Evolutionary conservation across 2,797 vertebrate species (phyloP), one percentile per base, ranked within the genome.

Genomic region (Gymnopithys bicolor): DNA sequence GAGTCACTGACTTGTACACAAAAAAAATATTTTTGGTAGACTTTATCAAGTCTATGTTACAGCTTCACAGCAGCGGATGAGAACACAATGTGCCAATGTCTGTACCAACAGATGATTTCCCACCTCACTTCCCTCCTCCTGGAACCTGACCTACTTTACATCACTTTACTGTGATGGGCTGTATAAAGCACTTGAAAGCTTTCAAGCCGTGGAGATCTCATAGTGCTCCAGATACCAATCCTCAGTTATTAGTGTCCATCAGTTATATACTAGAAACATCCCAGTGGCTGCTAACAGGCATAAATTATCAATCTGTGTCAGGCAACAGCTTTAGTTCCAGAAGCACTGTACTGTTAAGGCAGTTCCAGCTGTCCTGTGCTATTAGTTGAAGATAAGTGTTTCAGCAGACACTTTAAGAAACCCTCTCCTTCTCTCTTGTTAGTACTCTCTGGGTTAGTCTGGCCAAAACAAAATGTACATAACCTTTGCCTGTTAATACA

Each of bases 91-190:
- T 94, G 92, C 87, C 92, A 93, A 95, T 88, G 94, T 90, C 92
- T 97, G 85, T 52, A 92, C 76, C 69, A 76, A n/a, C 62, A 0
- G 27, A 95, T 71, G 69, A 95, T 96, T 96, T 91, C 62, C 55
- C 79, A 89, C 49, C 75, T 93, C 56, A n/a, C 90, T 74, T 86
- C 46, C 58, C 76, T 89, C 82, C 69, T 88, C 59, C 63, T 45
- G 75, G 68, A 46, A 81, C 92, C 91, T 96, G 94, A 93, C 94
- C 95, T 95, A 95, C 87, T 97, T 97, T 95, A 92, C 82, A 95
- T 59, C 69, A 88, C 52, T 96, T 92, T 94, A 81, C 37, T 28
- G 45, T 11, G 7, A 67, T 0, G 27, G 62, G 73, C 67, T 69
- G 33, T 32, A 67, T 43, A 90, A 92, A 76, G 52, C 35, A 88